phyloP scores from a whole-genome alignment of 2,797 vertebrate genomes.

The Melanotaenia nigrans region DNA sequence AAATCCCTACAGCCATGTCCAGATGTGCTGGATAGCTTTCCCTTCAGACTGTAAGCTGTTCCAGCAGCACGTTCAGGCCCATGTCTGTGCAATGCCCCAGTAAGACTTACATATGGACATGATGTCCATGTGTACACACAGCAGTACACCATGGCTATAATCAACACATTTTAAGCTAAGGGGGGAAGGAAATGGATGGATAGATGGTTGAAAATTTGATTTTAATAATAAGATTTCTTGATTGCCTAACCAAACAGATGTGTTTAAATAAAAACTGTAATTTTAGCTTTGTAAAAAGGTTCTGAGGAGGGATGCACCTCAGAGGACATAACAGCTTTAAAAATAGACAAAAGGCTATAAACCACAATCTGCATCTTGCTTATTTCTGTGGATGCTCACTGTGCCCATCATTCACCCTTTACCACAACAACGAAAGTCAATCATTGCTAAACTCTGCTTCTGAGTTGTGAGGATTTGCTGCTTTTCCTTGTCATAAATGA shows the following conservation, averaged over 20 bases:
- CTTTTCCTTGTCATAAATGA: not conserved
- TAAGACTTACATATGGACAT: not conserved
- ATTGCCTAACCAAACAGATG: not conserved
- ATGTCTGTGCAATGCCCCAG: not conserved
- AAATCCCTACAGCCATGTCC: conserved; percentile 7
- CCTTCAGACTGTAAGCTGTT: not conserved
- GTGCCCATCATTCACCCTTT: not conserved
- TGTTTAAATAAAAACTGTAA: not conserved
- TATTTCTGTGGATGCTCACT: not conserved
- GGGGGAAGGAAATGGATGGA: not conserved
- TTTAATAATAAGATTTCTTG: not conserved
- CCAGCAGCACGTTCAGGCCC: not conserved
- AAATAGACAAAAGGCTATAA: not conserved
- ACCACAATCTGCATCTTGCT: not conserved
- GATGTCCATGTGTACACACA: not conserved
- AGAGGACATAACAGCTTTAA: not conserved
- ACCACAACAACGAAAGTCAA: not conserved
- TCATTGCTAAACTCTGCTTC: not conserved
- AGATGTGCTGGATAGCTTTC: conserved; percentile 1
- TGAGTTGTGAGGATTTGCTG: not conserved
- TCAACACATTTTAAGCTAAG: not conserved
- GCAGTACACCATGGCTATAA: not conserved
- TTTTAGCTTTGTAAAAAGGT: not conserved
- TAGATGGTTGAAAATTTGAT: not conserved
- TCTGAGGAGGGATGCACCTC: not conserved